These are phyloP conservation scores for Tamias sibiricus DNA, from an alignment of 2,113 vertebrate genomes.

Conservation along the genomic window DNA sequence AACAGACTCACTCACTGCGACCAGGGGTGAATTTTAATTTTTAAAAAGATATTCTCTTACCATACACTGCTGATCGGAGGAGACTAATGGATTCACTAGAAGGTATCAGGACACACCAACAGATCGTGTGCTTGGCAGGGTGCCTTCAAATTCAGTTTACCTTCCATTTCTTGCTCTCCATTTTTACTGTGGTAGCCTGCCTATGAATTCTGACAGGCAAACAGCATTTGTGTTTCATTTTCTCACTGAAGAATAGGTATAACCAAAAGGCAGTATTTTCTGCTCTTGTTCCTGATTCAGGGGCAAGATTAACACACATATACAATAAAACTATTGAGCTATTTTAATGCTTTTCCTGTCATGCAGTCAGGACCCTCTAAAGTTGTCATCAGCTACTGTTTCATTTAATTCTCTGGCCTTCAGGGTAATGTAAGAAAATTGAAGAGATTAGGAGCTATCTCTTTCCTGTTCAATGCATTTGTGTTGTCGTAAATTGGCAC, in stretches of 20 bases:
- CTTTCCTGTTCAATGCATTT: slow-evolving; percentile 87
- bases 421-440: slow-evolving; percentile 88
- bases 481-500: slow-evolving; percentile 86
- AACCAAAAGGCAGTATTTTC: slow-evolving; percentile 74
- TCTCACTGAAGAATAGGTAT: neutral
- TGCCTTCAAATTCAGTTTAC: neutral
- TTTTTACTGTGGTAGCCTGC: neutral
- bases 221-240: slow-evolving; percentile 15
- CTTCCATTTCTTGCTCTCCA: neutral
- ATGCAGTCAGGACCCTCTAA: slow-evolving; percentile 83
- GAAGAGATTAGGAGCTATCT: slow-evolving; percentile 86
- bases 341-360: slow-evolving; percentile 86
- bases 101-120: neutral
- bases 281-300: slow-evolving; percentile 73
- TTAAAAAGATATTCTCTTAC: neutral
- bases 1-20: neutral
- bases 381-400: slow-evolving; percentile 85
- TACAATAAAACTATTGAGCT: slow-evolving; percentile 84
- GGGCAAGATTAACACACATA: slow-evolving; percentile 79
- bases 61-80: neutral
- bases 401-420: slow-evolving; percentile 89
- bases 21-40: neutral
- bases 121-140: neutral
- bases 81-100: neutral
- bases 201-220: slow-evolving; percentile 42